Evolutionary conservation across 1,140 invertebrate genomes (phyloP), one percentile per base, ranked within the genome.

Genomic region (Brachionus sp.): DNA sequence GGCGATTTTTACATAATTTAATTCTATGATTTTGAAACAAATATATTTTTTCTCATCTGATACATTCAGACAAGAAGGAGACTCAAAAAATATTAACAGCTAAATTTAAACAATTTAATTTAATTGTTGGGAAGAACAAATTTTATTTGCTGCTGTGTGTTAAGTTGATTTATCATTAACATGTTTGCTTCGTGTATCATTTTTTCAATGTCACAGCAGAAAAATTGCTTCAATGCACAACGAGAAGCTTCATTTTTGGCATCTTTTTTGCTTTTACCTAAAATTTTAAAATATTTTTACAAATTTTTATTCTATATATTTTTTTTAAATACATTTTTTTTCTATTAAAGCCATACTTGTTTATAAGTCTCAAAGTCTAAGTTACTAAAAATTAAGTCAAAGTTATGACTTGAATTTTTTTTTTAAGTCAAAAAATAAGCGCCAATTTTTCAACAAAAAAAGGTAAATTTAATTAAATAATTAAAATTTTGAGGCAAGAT

Each of bases 201-300:
- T 25, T 44, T 75, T 12, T 75, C 37, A 5, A 75, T 23, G 35
- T 80, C 62, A 66, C 50, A 62, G 23, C 39, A 7, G 13, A 80
- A 80, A 80, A 80, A 80, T 80, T 62, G 50, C 35, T 80, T 62
- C 3, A 80, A 12, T 19, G 77, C 77, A 42, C 39, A 10, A 5
- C 19, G 6, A 4, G 77, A 35, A 6, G 77, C 77, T 39, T 66
- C 29, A 42, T 62, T 80, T 62, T 80, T 80, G n/a, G 77, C 46
- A 9, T 80, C 77, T 62, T 80, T 80, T 80, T 80, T 80, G 62
- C 29, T 80, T 23, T 62, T 57, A 16, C 77, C 77, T 80, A 3
- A 53, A 77, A 29, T 29, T 29, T n/a, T n/a, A n/a, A n/a, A n/a
- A n/a, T n/a, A n/a, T n/a, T n/a, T n/a, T n/a, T n/a, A n/a, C n/a